Percentiles rank a stretch among this genome's conserved stretches.
phyloP scores from a whole-genome alignment of 2,797 vertebrate genomes.

The Ctenosaura bakeri region DNA sequence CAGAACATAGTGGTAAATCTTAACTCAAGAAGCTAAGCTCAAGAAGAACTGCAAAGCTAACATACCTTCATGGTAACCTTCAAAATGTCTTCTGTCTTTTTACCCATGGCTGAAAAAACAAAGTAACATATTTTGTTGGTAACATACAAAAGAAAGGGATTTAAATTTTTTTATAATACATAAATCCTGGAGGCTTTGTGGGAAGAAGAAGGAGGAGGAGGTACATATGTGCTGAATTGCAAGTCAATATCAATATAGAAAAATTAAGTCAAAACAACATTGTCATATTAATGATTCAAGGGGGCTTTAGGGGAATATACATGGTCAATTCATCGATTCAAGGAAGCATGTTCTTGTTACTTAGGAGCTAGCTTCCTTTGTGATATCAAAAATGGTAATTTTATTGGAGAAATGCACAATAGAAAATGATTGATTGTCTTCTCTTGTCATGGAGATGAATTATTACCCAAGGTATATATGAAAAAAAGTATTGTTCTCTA shows the following conservation, averaged over 20 bases:
- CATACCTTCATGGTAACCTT: not conserved
- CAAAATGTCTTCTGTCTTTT: constrained; percentile 50
- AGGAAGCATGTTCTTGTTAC: constrained; percentile 67
- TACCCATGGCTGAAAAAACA: constrained; percentile 28
- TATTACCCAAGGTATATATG: constrained; percentile 66
- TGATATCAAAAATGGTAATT: constrained; percentile 75
- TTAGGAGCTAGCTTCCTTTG: constrained; percentile 72
- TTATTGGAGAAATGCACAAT: constrained; percentile 74
- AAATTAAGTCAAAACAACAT: constrained; percentile 69
- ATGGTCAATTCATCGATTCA: constrained; percentile 77
- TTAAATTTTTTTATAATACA: constrained; percentile 39
- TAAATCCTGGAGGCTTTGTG: constrained; percentile 46
- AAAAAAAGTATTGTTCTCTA: constrained; percentile 75
- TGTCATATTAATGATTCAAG: constrained; percentile 73
- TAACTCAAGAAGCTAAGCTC: not conserved
- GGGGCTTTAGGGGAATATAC: constrained; percentile 52
- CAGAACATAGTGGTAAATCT: not conserved
- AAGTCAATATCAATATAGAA: constrained; percentile 70
- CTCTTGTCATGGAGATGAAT: constrained; percentile 81
- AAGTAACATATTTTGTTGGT: constrained; percentile 33
- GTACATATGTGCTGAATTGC: constrained; percentile 45
- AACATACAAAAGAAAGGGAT: not conserved
- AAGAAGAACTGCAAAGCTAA: not conserved
- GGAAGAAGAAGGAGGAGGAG: constrained; percentile 31
- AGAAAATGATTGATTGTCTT: constrained; percentile 78